Evolutionary conservation across 2,888 invertebrate species (phyloP).

Genomic region (Laspeyria flexula): DNA sequence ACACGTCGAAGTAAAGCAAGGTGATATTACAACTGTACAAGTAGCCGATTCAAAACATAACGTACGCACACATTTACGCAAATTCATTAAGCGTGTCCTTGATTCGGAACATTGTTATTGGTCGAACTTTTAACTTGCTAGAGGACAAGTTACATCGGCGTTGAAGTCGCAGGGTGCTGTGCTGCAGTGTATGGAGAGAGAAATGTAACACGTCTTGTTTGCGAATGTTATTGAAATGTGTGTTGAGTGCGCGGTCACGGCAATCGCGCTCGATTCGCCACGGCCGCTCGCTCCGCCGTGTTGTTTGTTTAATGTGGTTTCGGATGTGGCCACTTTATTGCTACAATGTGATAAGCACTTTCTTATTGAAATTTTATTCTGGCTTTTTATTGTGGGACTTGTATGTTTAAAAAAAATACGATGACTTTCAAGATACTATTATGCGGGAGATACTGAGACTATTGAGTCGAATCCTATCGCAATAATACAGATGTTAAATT

Average conservation of each 20-base stretch:
- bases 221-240: conserved; percentile 33
- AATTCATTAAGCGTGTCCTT: conserved; percentile 41
- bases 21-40: conserved; percentile 35
- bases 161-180: conserved; percentile 12
- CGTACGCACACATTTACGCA: conserved; percentile 15
- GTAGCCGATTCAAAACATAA: conserved; percentile 46
- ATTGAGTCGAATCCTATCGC: too few species aligned
- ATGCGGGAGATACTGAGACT: too few species aligned
- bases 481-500: too few species aligned
- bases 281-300: conserved; percentile 34
- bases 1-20: conserved; percentile 23
- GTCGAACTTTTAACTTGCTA: conserved; percentile 30
- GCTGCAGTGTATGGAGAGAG: conserved; percentile 30
- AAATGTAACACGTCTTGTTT: conserved; percentile 17
- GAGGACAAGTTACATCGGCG: conserved; percentile 18
- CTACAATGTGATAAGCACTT: conserved; percentile 36
- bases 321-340: conserved; percentile 44
- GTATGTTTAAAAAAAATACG: neutral
- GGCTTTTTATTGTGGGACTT: neutral
- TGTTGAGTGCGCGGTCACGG: conserved; percentile 36
- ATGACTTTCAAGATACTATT: too few species aligned
- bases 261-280: conserved; percentile 45
- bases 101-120: conserved; percentile 43
- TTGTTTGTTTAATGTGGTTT: conserved; percentile 37
- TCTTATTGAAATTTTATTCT: conserved; percentile 21